Conservation (phyloP, 2,113 vertebrate genomes). For the Dinomys branickii region DNA sequence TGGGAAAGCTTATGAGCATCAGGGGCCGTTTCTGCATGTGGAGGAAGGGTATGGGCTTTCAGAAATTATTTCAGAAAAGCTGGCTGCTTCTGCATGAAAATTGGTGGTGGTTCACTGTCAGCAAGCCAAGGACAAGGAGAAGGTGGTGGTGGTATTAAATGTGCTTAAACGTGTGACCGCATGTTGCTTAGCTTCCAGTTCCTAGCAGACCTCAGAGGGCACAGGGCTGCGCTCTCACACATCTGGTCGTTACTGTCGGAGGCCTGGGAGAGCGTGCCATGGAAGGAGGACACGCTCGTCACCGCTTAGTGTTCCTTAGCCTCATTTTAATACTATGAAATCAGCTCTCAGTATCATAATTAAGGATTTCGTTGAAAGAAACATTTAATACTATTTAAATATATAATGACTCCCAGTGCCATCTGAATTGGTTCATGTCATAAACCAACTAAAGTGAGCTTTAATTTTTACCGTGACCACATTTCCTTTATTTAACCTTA, state of each 20-base stretch:
- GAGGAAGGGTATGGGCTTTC: neutral
- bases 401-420: conserved; percentile 72
- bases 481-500: conserved; percentile 68
- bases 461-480: conserved; percentile 41
- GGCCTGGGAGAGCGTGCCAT: conserved; percentile 59
- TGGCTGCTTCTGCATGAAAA: neutral
- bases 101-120: neutral
- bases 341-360: conserved; percentile 69
- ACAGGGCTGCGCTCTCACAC: conserved; percentile 62
- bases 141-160: conserved; percentile 50
- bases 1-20: neutral
- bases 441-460: conserved; percentile 67
- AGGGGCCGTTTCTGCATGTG: neutral
- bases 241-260: conserved; percentile 73
- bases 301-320: conserved; percentile 73
- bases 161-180: conserved; percentile 55
- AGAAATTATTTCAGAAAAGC: neutral
- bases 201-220: conserved; percentile 63
- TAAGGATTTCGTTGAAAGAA: conserved; percentile 76
- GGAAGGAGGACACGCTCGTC: conserved; percentile 70
- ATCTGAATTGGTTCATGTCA: conserved; percentile 68
- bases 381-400: conserved; percentile 73
- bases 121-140: conserved; percentile 22
- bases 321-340: conserved; percentile 71
- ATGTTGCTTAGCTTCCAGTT: conserved; percentile 60